Evolutionary conservation across 2,888 invertebrate genomes (phyloP).

Genomic region (Agrypnus murinus): DNA sequence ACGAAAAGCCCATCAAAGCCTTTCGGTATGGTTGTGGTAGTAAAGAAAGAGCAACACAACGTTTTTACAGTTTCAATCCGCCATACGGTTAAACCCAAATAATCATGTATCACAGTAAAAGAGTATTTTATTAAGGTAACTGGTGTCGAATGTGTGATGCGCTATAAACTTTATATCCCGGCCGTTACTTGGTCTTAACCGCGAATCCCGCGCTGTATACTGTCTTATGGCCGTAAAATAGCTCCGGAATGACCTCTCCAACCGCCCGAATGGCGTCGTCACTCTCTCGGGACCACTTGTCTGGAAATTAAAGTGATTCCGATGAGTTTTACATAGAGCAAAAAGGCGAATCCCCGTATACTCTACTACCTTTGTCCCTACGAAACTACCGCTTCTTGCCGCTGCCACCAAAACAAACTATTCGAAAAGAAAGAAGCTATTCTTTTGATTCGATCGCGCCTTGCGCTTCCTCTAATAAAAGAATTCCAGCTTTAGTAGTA

Average conservation of each 20-base stretch:
- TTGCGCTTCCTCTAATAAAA: slow-evolving; percentile 2
- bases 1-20: slow-evolving; percentile 15
- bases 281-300: slow-evolving; percentile 67
- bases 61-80: slow-evolving; percentile 51
- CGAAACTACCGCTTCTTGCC: slow-evolving; percentile 25
- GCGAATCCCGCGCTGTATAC: slow-evolving; percentile 69
- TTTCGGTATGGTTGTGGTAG: slow-evolving; percentile 16
- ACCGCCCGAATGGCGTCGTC: slow-evolving; percentile 66
- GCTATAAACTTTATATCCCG: slow-evolving; percentile 71
- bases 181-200: slow-evolving; percentile 69
- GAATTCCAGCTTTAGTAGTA: slow-evolving; percentile 23
- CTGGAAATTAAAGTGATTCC: slow-evolving; percentile 62
- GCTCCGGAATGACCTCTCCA: slow-evolving; percentile 68
- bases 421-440: slow-evolving; percentile 3
- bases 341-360: slow-evolving; percentile 38
- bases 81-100: slow-evolving; percentile 56
- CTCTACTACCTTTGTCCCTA: slow-evolving; percentile 36
- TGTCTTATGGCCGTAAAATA: slow-evolving; percentile 68
- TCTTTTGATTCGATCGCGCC: slow-evolving; percentile 13
- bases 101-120: slow-evolving; percentile 61
- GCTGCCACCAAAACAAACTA: slow-evolving; percentile 28
- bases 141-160: slow-evolving; percentile 71
- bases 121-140: slow-evolving; percentile 70
- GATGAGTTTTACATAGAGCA: slow-evolving; percentile 62
- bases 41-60: slow-evolving; percentile 37